Base-by-base conservation (phyloP, 2,888 invertebrate species). In the Idaea dimidiata region DNA sequence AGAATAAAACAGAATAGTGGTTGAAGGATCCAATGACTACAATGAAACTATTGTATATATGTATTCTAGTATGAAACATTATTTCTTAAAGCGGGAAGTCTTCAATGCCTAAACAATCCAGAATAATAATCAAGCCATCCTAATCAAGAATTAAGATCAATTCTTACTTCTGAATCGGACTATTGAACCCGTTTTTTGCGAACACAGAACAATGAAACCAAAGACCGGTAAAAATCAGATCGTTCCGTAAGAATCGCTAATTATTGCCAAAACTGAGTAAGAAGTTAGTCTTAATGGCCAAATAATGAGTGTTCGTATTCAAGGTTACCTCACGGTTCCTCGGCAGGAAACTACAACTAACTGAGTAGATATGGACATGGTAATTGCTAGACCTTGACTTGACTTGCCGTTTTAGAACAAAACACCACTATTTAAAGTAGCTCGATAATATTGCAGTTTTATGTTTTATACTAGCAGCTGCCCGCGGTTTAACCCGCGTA, bases 361-460 rank as follows among this genome's bases (percentile, higher is more conserved):
- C 87, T 78, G 87, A 89, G 88, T 89, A 89, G 89, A 89, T 91
- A 89, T 84, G 84, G 84, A 83, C 86, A 82, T 84, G 84, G 86
- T 86, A 89, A 91, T 91, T 89, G 86, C 77, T 76, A 72, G 82
- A 75, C 91, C 91, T 91, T 90, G 90, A 89, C 91, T 91, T 90
- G 90, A 89, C 86, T 90, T 88, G 90, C 90, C 88, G 91, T 90
- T 91, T 91, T 86, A 86, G 87, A 89, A 86, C 84, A 87, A 86
- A 89, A 87, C 83, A 76, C 77, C 82, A 81, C 85, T 82, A 80
- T 86, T 84, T 83, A 83, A 88, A 87, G 77, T 78, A 78, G 67
- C 79, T 80, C 73, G 68, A 62, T 68, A 66, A 61, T 65, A 62
- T 63, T 66, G 68, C 65, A 70, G 64, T 72, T 68, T 64, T 59